Base-by-base conservation (phyloP, 2,888 invertebrate species). In the Tiphia femorata region DNA sequence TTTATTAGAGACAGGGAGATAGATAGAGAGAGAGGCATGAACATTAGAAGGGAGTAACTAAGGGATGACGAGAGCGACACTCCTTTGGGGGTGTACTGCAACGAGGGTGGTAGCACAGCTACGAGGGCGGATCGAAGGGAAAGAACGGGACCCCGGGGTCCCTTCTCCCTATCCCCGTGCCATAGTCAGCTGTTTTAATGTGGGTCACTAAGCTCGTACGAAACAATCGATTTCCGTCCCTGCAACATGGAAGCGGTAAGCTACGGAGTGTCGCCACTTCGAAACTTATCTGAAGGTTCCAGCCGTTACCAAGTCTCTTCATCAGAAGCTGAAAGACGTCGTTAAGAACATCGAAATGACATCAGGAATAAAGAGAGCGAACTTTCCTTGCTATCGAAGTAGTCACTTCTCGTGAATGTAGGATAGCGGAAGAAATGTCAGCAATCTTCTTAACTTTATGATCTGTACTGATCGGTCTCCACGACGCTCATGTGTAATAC, bases 111-210 rank as follows among this genome's bases (percentile, higher is more conserved):
- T 27, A 54, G 41, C 49, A 55, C 58, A 49, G 53, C 59, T 47
- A 38, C 42, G 53, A 55, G 54, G 57, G 38, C 44, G 30, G 48
- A n/a, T 37, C 53, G 44, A 58, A 67, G 70, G 71, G 64, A 67
- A 69, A 64, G 55, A 54, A 58, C 46, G 46, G 43, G 40, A 50
- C 49, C 44, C 27, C 23, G 43, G 42, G 43, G 41, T 53, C 57
- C 53, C 42, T 54, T 46, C 50, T 33, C 33, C 17, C 19, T 17
- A 4, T 30, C 29, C 12, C 30, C 19, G 30, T 25, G n/a, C n/a
- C 29, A 44, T 30, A 75, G 71, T 76, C 79, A 79, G 80, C 80
- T 80, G 81, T 78, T 79, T 70, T 74, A 73, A 79, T 80, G 67
- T 79, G 64, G 79, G 79, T 79, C 78, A 79, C 64, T 62, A 57